These are phyloP conservation scores for Gracilinanus agilis DNA, from an alignment of 2,113 vertebrate species.

Conservation along the genomic window DNA sequence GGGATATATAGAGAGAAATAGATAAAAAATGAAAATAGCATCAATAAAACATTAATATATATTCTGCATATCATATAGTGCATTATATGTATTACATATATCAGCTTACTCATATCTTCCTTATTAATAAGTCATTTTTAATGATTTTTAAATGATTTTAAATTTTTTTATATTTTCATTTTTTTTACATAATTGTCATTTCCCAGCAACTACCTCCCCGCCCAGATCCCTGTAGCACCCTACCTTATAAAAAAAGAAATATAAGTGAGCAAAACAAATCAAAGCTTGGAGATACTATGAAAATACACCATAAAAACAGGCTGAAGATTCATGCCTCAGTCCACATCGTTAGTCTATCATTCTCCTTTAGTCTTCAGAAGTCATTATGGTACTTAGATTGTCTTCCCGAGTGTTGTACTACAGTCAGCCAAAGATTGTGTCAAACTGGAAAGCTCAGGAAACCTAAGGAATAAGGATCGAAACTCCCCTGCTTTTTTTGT, in stretches of 20 bases:
- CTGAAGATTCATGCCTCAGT: background rate
- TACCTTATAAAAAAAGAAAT: background rate
- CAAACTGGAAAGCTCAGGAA: conserved; percentile 25
- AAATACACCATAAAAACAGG: background rate
- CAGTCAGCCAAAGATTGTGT: background rate
- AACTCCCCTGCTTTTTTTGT: background rate
- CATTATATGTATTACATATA: too few relatives aligned
- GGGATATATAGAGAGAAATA: background rate
- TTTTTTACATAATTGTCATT: background rate
- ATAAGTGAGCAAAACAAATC: background rate
- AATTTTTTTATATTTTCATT: background rate
- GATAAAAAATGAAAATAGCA: too few relatives aligned
- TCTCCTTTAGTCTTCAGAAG: background rate
- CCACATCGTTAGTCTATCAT: background rate
- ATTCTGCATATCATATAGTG: too few relatives aligned
- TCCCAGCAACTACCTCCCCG: background rate
- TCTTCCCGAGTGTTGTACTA: background rate
- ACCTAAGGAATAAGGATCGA: background rate
- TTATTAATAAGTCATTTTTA: background rate
- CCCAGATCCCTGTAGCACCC: background rate
- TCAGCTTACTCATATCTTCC: background rate
- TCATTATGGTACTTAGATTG: too few relatives aligned
- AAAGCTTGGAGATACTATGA: background rate
- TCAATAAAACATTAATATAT: too few relatives aligned
- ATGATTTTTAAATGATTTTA: too few relatives aligned